These are phyloP conservation scores for Thereva nobilitata DNA, from an alignment of 2,888 invertebrate genomes.

Conservation along the genomic window DNA sequence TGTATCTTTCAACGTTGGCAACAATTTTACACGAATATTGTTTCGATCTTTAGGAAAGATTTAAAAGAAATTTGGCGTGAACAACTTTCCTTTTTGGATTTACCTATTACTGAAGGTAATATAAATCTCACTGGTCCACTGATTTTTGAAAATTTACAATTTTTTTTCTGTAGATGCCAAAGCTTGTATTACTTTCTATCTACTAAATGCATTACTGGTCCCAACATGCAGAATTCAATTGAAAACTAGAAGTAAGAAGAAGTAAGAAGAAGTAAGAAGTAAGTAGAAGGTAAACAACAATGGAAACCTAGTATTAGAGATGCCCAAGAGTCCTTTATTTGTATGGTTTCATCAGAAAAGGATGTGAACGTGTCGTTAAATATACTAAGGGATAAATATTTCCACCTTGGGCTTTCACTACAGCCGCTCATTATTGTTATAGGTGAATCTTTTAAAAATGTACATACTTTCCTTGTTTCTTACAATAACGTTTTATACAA, in stretches of 20 bases:
- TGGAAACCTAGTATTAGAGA: conserved; percentile 6
- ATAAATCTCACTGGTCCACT: not conserved
- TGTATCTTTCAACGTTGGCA: not conserved
- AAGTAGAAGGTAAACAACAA: not conserved
- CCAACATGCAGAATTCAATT: not conserved
- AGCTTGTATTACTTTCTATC: not conserved
- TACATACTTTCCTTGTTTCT: not conserved
- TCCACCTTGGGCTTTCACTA: not conserved
- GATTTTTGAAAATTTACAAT: not conserved
- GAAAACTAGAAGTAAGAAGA: no score
- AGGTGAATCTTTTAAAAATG: not conserved
- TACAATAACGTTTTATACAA: not conserved
- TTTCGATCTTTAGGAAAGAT: not conserved
- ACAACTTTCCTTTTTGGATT: not conserved
- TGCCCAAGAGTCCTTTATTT: not conserved
- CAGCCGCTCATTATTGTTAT: not conserved
- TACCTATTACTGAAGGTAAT: not conserved
- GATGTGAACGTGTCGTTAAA: not conserved
- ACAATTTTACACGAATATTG: not conserved
- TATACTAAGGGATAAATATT: not conserved
- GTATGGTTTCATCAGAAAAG: not conserved
- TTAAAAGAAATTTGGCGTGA: not conserved
- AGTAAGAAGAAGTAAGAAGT: no score
- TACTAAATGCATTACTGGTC: not conserved
- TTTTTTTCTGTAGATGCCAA: not conserved